These are phyloP conservation scores for Momotus momota DNA, from an alignment of 2,797 vertebrate species.

Conservation along the genomic window DNA sequence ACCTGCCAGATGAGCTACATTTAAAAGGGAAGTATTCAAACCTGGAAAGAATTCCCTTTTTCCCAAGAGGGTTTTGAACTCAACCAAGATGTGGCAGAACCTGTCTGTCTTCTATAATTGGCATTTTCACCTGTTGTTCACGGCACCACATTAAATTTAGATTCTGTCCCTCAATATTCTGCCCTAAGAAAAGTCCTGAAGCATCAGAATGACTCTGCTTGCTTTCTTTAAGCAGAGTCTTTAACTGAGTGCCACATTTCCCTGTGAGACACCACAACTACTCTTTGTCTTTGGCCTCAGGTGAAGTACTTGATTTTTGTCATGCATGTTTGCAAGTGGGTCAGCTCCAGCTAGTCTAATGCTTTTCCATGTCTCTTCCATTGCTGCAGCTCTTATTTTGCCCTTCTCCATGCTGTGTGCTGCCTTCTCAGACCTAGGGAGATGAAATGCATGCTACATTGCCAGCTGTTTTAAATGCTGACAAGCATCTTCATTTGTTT, in stretches of 20 bases:
- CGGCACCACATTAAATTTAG: neutral
- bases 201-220: neutral
- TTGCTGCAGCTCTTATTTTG: neutral
- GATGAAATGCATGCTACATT: neutral
- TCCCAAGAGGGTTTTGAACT: neutral
- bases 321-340: neutral
- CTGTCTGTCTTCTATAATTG: neutral
- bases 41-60: neutral
- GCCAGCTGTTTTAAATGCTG: neutral
- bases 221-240: neutral
- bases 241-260: neutral
- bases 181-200: neutral
- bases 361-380: neutral
- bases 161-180: neutral
- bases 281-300: neutral
- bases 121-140: neutral
- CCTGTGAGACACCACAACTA: neutral
- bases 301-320: neutral
- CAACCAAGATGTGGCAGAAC: neutral
- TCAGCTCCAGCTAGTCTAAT: neutral
- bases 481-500: neutral
- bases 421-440: neutral
- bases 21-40: neutral
- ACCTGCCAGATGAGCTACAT: neutral
- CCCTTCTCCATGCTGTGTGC: neutral